These are phyloP conservation scores for Epinotia brunnichana DNA, from an alignment of 2,888 invertebrate genomes.

Conservation along the genomic window DNA sequence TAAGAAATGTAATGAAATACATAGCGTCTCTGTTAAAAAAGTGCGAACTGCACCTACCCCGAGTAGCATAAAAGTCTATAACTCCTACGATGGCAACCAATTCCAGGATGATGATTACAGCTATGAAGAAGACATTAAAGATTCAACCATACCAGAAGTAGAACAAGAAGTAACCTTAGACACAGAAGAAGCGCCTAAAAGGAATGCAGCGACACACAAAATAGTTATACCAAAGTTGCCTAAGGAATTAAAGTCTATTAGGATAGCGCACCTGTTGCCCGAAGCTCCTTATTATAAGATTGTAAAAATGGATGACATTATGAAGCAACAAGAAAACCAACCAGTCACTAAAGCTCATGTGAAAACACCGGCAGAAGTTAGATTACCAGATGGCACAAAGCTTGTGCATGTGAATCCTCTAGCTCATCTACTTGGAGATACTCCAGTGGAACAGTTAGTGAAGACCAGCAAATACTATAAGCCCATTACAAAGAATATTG, in stretches of 20 bases:
- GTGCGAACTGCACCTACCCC: constrained; percentile 46
- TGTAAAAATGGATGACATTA: constrained; percentile 63
- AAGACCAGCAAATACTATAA: constrained; percentile 61
- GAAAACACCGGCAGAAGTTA: constrained; percentile 43
- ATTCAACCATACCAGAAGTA: constrained; percentile 66
- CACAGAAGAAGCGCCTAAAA: constrained; percentile 53
- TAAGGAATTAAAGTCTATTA: constrained; percentile 55
- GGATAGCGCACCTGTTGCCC: constrained; percentile 66
- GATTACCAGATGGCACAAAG: constrained; percentile 66
- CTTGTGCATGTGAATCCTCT: constrained; percentile 69
- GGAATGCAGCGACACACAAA: constrained; percentile 50
- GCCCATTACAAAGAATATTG: constrained; percentile 57
- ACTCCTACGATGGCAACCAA: constrained; percentile 5
- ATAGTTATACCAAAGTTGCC: constrained; percentile 63
- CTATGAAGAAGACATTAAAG: constrained; percentile 45
- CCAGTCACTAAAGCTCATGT: neutral
- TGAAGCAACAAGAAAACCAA: constrained; percentile 29
- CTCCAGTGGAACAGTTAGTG: constrained; percentile 54
- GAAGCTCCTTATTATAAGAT: constrained; percentile 75
- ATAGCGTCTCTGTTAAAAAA: constrained; percentile 56
- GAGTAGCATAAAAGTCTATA: constrained; percentile 39
- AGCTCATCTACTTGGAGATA: constrained; percentile 67
- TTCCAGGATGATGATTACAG: constrained; percentile 34
- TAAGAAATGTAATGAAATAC: constrained; percentile 51
- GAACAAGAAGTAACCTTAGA: constrained; percentile 71